phyloP scores from a whole-genome alignment of 1,140 invertebrate genomes.

The Himalopsyche phryganea region DNA sequence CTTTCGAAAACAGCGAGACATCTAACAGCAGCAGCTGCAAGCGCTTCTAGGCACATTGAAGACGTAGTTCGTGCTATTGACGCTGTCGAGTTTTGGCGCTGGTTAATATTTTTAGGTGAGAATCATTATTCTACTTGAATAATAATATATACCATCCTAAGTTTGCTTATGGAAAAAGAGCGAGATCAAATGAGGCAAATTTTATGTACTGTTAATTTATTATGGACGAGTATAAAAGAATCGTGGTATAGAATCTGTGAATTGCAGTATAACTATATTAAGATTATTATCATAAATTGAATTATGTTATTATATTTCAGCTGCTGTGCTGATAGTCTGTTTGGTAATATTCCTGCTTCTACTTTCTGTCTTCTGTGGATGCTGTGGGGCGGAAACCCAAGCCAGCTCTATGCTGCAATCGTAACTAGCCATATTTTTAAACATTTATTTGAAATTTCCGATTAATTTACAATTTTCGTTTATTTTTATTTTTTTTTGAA shows the following conservation, averaged over 20 bases:
- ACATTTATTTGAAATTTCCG: too few relatives aligned
- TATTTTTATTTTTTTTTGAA: not conserved
- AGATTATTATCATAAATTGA: too few relatives aligned
- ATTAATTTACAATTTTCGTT: too few relatives aligned
- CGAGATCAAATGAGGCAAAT: too few relatives aligned
- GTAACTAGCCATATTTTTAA: constrained; percentile 38
- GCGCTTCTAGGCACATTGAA: constrained; percentile 11
- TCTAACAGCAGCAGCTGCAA: constrained; percentile 23
- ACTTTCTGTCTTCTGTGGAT: constrained; percentile 44
- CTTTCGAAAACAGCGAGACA: constrained; percentile 27
- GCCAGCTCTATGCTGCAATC: constrained; percentile 46
- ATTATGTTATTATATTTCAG: constrained; percentile 36
- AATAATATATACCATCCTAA: too few relatives aligned
- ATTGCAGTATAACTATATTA: too few relatives aligned
- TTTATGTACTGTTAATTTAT: too few relatives aligned
- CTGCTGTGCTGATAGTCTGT: constrained; percentile 39
- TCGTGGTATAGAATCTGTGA: too few relatives aligned
- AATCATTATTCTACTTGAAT: too few relatives aligned
- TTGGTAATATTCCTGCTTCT: constrained; percentile 43
- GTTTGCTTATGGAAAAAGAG: too few relatives aligned
- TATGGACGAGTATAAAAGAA: too few relatives aligned
- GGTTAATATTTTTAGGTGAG: constrained; percentile 29
- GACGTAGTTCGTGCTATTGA: constrained; percentile 23
- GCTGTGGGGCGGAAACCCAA: constrained; percentile 44
- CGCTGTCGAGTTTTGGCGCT: constrained; percentile 33